phyloP scores from a whole-genome alignment of 2,113 vertebrate genomes.

The Zosterops japonicus region DNA sequence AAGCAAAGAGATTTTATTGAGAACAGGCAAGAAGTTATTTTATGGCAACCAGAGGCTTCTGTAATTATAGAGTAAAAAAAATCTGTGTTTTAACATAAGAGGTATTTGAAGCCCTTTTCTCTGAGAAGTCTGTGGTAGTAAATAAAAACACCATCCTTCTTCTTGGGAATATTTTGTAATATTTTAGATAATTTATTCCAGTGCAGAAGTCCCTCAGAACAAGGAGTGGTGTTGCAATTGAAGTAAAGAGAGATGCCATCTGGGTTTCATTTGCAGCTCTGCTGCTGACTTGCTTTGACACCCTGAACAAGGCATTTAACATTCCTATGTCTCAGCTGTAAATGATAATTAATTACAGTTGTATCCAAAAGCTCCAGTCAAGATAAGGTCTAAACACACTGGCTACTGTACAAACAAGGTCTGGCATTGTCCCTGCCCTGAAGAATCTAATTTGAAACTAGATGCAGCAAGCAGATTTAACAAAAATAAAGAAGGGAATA shows the following conservation, averaged over 20 bases:
- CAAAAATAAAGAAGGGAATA: conserved; percentile 32
- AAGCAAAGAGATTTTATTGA: not conserved
- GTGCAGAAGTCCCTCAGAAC: not conserved
- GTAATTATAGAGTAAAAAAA: not conserved
- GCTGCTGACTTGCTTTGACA: conserved; percentile 24
- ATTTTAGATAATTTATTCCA: not conserved
- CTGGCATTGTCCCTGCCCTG: not conserved
- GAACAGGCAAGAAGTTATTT: not conserved
- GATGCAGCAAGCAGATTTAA: not conserved
- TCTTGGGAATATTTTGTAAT: not conserved
- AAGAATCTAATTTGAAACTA: conserved; percentile 25
- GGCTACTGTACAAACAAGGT: not conserved
- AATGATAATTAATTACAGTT: conserved; percentile 45
- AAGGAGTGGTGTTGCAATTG: not conserved
- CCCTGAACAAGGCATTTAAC: conserved; percentile 28
- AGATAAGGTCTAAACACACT: not conserved
- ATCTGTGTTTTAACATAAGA: not conserved
- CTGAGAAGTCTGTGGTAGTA: not conserved
- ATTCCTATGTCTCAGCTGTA: conserved; percentile 11
- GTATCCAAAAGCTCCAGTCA: conserved; percentile 8
- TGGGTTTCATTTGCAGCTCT: conserved; percentile 22
- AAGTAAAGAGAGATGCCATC: conserved; percentile 6
- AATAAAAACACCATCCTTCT: not conserved
- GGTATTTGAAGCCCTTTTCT: not conserved
- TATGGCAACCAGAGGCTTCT: not conserved